Evolutionary conservation across 2,888 invertebrate genomes (phyloP).

Genomic region (Phyllotreta cruciferae): DNA sequence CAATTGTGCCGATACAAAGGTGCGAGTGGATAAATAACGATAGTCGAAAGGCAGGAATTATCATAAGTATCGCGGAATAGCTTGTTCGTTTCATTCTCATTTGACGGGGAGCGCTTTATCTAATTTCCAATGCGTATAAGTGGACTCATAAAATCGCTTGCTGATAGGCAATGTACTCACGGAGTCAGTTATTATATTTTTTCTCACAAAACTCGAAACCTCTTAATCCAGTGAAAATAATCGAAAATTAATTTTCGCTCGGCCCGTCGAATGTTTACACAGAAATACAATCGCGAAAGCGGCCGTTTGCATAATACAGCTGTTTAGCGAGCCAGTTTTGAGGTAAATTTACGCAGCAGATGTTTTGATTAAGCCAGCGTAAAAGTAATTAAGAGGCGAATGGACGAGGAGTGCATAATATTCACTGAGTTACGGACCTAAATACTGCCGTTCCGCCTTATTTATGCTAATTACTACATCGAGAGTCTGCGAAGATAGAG

Average conservation of each 20-base stretch:
- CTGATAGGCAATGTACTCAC: not conserved
- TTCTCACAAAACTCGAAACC: not conserved
- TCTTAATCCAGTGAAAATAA: too few relatives aligned
- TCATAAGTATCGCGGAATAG: slow-evolving; percentile 5
- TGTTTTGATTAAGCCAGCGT: slow-evolving; percentile 55
- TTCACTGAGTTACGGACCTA: slow-evolving; percentile 47
- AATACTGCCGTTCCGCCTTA: slow-evolving; percentile 48
- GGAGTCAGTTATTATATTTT: not conserved
- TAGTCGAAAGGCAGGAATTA: slow-evolving; percentile 9
- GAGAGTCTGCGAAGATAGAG: slow-evolving; percentile 39
- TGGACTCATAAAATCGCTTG: not conserved
- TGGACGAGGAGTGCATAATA: slow-evolving; percentile 49
- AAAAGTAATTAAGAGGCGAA: slow-evolving; percentile 53
- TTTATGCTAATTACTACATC: slow-evolving; percentile 50
- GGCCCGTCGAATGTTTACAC: slow-evolving; percentile 18
- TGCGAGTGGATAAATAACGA: slow-evolving; percentile 26
- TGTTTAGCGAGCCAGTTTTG: slow-evolving; percentile 45
- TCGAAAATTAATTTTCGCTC: not conserved
- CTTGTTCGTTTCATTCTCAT: slow-evolving; percentile 2
- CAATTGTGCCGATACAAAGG: slow-evolving; percentile 31
- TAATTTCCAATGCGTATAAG: not conserved
- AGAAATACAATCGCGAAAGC: slow-evolving; percentile 24
- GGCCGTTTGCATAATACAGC: slow-evolving; percentile 43
- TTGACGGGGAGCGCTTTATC: slow-evolving; percentile 3
- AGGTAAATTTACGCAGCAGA: slow-evolving; percentile 51